These are phyloP conservation scores for Prosopocoilus inquinatus DNA, from an alignment of 2,888 invertebrate genomes.

Conservation along the genomic window DNA sequence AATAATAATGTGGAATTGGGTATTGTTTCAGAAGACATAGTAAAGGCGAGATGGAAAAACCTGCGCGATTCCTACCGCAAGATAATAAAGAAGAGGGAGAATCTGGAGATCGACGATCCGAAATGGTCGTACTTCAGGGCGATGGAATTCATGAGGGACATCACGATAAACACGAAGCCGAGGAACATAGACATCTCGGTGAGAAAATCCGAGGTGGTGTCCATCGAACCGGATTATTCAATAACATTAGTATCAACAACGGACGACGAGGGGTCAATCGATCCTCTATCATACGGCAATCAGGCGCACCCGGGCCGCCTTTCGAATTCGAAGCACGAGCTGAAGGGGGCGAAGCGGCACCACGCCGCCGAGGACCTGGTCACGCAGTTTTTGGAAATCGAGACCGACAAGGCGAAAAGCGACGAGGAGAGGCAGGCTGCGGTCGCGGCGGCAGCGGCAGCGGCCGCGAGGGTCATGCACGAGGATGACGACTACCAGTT, in stretches of 20 bases:
- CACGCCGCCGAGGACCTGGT: constrained; percentile 20
- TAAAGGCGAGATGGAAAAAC: constrained; percentile 50
- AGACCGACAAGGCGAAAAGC: constrained; percentile 14
- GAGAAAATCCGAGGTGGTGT: constrained; percentile 17
- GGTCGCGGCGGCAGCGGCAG: background rate
- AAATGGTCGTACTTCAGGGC: constrained; percentile 32
- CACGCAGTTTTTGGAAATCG: constrained; percentile 17
- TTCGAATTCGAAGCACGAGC: constrained; percentile 18
- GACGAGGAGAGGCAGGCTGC: constrained; percentile 4
- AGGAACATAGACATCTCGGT: constrained; percentile 28
- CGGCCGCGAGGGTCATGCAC: constrained; percentile 4
- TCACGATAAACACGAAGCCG: constrained; percentile 27
- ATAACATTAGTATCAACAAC: constrained; percentile 18
- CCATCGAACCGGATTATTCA: constrained; percentile 23
- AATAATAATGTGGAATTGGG: background rate
- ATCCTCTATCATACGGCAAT: constrained; percentile 23
- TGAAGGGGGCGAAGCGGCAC: constrained; percentile 14
- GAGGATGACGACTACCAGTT: constrained; percentile 34
- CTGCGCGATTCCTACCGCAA: constrained; percentile 39
- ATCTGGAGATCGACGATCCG: constrained; percentile 16
- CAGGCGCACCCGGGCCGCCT: constrained; percentile 9
- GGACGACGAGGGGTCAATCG: constrained; percentile 20
- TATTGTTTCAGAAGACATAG: constrained; percentile 45
- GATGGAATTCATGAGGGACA: constrained; percentile 32
- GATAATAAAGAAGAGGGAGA: constrained; percentile 23